Evolutionary conservation across 2,797 vertebrate genomes (phyloP), one percentile per base, ranked within the genome.

Genomic region (Etheostoma perlongum): DNA sequence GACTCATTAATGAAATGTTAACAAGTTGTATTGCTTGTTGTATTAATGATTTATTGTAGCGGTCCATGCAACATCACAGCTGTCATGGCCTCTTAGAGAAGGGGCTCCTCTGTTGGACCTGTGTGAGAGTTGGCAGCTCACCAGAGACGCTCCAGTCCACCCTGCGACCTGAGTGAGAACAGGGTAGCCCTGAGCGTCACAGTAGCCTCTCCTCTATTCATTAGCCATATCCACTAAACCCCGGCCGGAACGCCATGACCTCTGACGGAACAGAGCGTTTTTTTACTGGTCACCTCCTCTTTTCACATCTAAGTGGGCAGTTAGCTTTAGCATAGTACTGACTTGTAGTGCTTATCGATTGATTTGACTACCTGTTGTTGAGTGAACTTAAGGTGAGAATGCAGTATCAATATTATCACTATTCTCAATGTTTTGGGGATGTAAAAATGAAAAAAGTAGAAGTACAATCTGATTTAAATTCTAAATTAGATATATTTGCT

Each of bases 201-300:
- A 73, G 30, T 59, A 74, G 54, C 73, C 79, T 64, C 86, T 60
- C 55, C 72, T 65, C 72, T 71, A 74, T 83, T 91, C 89, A 93
- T 90, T 81, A 90, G 81, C 72, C 65, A 49, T 68, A 54, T 46
- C 71, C 16, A 0, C 49, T 76, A 67, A 81, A 42, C 68, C 59
- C n/a, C 64, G 68, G 40, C 52, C 21, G 14, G 53, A 70, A 30
- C 2, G 0, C 36, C 36, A 14, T 52, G 27, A 74, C 67, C 72
- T 46, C 55, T 72, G 62, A 80, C 21, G n/a, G 44, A 67, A 19
- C 53, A 30, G 67, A 76, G 51, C 36, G 11, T 66, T 76, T 70
- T 54, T 66, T 57, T 16, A 14, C 44, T 42, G 47, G 33, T 76
- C 62, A 55, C 62, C 68, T 36, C 51, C 52, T 54, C 48, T 46